Evolutionary conservation across 2,797 vertebrate genomes (phyloP).

Genomic region (Gymnodraco acuticeps): DNA sequence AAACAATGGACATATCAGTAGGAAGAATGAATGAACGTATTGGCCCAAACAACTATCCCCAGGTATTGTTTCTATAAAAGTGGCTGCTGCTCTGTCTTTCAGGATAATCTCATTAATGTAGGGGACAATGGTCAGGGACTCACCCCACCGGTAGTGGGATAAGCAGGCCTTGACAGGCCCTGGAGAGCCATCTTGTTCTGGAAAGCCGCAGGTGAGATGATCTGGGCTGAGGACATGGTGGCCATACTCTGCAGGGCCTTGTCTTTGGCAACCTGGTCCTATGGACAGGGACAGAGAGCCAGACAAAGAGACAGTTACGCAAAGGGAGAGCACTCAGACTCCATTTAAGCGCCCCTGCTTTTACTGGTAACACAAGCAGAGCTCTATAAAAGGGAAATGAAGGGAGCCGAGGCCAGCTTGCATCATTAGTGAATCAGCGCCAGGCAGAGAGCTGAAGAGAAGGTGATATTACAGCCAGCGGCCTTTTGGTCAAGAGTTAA

Average conservation of each 20-base stretch:
- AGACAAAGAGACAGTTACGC: conserved; percentile 49
- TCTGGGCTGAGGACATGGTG: conserved; percentile 96
- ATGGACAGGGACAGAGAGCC: conserved; percentile 30
- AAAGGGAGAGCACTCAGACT: conserved; percentile 46
- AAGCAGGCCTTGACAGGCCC: conserved; percentile 89
- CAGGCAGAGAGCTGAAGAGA: conserved; percentile 62
- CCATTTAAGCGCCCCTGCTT: conserved; percentile 56
- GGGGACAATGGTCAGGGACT: conserved; percentile 71
- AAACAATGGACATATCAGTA: background rate
- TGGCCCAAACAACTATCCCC: background rate
- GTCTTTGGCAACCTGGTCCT: conserved; percentile 98
- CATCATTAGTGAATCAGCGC: conserved; percentile 69
- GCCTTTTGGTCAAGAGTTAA: conserved; percentile 80
- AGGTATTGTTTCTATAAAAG: background rate
- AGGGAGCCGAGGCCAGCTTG: conserved; percentile 64
- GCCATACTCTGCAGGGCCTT: conserved; percentile 98
- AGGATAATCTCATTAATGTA: background rate
- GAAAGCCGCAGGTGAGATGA: conserved; percentile 94
- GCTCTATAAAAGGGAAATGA: conserved; percentile 72
- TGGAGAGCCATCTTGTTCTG: conserved; percentile 95
- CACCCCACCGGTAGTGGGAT: conserved; percentile 91
- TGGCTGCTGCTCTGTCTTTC: background rate
- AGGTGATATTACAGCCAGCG: conserved; percentile 79
- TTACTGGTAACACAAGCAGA: conserved; percentile 53
- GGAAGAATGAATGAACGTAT: background rate